Conservation (phyloP, 2,113 vertebrate species). For the Globicephala melas region DNA sequence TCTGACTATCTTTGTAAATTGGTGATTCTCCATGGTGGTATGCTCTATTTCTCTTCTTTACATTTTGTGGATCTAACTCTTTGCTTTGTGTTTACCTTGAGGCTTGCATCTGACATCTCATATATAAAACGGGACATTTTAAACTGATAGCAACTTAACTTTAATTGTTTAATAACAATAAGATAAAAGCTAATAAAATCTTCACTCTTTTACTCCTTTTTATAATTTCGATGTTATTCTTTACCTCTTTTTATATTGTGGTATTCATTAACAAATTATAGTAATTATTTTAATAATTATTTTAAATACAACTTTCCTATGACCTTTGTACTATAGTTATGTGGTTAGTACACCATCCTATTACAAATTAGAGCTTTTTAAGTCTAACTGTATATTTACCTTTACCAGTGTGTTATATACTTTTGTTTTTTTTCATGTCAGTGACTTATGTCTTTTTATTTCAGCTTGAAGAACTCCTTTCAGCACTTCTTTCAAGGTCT, state of each 20-base stretch:
- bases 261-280: not conserved
- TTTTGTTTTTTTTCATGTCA: not conserved
- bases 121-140: not conserved
- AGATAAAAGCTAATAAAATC: not conserved
- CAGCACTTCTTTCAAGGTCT: not conserved
- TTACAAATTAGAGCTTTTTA: not conserved
- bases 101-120: not conserved
- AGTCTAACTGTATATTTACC: not conserved
- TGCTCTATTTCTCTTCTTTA: not conserved
- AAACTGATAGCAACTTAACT: not conserved
- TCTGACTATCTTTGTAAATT: not conserved
- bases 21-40: not conserved
- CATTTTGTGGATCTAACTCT: not conserved
- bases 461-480: not conserved
- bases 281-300: not conserved
- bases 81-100: not conserved
- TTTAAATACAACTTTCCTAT: not conserved
- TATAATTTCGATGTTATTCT: not conserved
- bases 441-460: not conserved
- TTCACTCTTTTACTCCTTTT: not conserved
- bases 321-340: not conserved
- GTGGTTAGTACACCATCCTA: not conserved
- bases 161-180: not conserved
- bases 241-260: not conserved
- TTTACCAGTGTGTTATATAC: not conserved